Evolutionary conservation across 1,140 invertebrate species (phyloP), one percentile per base, ranked within the genome.

Genomic region (Colletes gigas): DNA sequence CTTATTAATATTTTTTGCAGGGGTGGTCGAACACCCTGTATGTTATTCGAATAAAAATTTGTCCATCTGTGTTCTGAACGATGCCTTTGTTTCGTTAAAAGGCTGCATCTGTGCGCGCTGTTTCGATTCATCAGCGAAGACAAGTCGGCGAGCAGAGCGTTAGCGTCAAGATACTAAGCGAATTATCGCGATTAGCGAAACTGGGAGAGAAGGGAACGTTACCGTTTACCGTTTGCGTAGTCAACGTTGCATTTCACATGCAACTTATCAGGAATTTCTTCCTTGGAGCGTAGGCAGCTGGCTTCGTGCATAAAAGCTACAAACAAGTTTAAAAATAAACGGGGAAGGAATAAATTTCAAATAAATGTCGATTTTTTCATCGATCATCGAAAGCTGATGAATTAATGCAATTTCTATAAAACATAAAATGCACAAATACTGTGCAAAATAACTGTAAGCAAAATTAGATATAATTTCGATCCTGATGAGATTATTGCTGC

Each of bases 161-260:
- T 86, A 84, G 62, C 79, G 44, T 41, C 47, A n/a, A 17, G 30
- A 17, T 17, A 71, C 59, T 85, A 85, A 84, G 21, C 66, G 55
- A 70, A 44, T 83, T 81, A 85, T 73, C 82, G 55, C 55, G 50
- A 63, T 86, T 84, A 82, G 67, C n/a, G 60, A 63, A 52, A 57
- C 50, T 68, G 57, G 21, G 66, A 78, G 47, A 59, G 57, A 59
- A 59, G 19, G 57, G 57, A 55, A 59, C 19, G 57, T 8, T 59
- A 59, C 57, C n/a, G n/a, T 59, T 59, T n/a, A 55, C 54, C 15
- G 54, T 55, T n/a, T 59, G 6, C 57, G n/a, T 9, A 19, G n/a
- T 21, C 3, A 7, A n/a, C 57, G 19, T 21, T 59, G 19, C 57
- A n/a, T 21, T 59, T 59, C 57, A 21, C 57, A 4, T n/a, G 19